Evolutionary conservation across 2,888 invertebrate genomes (phyloP).

Genomic region (Drosophila barbarae): DNA sequence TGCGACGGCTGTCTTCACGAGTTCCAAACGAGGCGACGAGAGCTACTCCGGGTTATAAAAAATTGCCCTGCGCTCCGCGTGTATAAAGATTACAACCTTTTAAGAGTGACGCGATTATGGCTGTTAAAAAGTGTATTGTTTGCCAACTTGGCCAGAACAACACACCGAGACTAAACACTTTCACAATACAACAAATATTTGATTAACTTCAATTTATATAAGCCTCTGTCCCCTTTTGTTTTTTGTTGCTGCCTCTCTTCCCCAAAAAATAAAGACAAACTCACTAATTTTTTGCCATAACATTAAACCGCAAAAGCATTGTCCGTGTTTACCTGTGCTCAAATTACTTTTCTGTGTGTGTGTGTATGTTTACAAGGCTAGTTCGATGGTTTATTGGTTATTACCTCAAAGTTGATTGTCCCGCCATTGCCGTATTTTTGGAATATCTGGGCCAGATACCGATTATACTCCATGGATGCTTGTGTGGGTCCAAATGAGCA

Average conservation of each 20-base stretch:
- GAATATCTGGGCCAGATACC: conserved; percentile 78
- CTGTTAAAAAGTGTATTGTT: conserved; percentile 25
- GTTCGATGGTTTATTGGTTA: conserved; percentile 32
- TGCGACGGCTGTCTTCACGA: conserved; percentile 11
- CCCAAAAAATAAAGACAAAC: conserved; percentile 25
- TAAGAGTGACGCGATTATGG: conserved; percentile 28
- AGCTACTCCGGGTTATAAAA: conserved; percentile 22
- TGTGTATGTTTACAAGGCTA: conserved; percentile 33
- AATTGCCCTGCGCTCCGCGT: conserved; percentile 37
- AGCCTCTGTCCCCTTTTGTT: conserved; percentile 1
- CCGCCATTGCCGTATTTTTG: conserved; percentile 79
- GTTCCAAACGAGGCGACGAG: conserved; percentile 14
- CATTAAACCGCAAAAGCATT: conserved; percentile 35
- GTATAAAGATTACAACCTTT: conserved; percentile 52
- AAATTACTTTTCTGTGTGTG: conserved; percentile 18
- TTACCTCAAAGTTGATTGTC: conserved; percentile 79
- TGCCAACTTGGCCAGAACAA: conserved; percentile 32
- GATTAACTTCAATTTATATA: conserved; percentile 19
- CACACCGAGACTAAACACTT: conserved; percentile 29
- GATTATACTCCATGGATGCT: conserved; percentile 77
- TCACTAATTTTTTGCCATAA: conserved; percentile 50
- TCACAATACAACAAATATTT: conserved; percentile 43
- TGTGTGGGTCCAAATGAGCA: conserved; percentile 10
- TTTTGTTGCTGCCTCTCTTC: conserved; percentile 15
- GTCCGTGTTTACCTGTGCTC: conserved; percentile 33